phyloP scores from a whole-genome alignment of 2,888 invertebrate genomes.

The Sminthurides aquaticus region DNA sequence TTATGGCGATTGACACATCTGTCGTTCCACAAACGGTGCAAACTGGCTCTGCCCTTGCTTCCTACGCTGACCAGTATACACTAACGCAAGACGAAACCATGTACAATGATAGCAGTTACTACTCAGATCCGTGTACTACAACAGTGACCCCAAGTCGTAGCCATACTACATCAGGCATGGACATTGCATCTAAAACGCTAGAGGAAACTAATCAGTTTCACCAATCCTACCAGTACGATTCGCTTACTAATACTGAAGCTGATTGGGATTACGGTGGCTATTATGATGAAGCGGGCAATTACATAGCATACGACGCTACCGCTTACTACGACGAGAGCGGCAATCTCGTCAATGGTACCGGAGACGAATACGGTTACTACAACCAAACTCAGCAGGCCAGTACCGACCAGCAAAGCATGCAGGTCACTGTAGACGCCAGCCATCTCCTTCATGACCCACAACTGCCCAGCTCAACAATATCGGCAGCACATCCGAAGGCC shows the following conservation, averaged over 20 bases:
- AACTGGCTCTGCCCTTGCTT: not conserved
- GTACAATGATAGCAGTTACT: not conserved
- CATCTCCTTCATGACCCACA: not conserved
- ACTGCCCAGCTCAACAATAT: not conserved
- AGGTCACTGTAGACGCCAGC: slow-evolving; percentile 11
- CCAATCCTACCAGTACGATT: not conserved
- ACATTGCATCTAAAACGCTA: not conserved
- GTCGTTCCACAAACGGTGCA: not conserved
- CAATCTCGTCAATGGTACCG: slow-evolving; percentile 18
- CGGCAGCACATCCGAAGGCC: not conserved
- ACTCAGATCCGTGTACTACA: not conserved
- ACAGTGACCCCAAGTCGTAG: not conserved
- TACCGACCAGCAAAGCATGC: slow-evolving; percentile 17
- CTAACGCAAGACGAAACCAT: too few relatives aligned
- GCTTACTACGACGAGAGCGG: slow-evolving; percentile 42
- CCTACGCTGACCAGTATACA: not conserved
- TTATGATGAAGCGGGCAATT: slow-evolving; percentile 43
- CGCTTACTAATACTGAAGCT: not conserved
- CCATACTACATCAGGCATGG: not conserved
- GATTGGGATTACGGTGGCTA: slow-evolving; percentile 38
- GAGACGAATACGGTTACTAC: slow-evolving; percentile 41
- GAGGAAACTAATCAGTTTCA: not conserved
- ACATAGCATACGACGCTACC: slow-evolving; percentile 37
- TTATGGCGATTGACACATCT: not conserved
- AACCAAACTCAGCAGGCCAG: slow-evolving; percentile 22